Percentiles rank a stretch among this genome's conserved stretches.
phyloP scores from a whole-genome alignment of 2,888 invertebrate species.

The Scaptomyza parva region DNA sequence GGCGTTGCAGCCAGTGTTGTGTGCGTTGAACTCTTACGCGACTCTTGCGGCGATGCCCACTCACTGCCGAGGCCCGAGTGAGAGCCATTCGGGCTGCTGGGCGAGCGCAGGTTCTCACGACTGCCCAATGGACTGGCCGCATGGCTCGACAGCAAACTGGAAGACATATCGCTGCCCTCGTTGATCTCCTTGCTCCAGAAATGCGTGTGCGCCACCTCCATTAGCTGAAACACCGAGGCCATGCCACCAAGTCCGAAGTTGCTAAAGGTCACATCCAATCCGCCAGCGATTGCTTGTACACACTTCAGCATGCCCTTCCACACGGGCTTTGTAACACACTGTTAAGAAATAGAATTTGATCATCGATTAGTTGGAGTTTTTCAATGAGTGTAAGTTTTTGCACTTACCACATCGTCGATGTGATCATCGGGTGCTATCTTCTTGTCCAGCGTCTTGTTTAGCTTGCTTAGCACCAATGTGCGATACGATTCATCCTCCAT shows the following conservation, averaged over 20 bases:
- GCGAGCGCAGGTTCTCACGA: constrained; percentile 89
- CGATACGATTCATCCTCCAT: constrained; percentile 99
- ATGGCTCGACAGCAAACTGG: constrained; percentile 84
- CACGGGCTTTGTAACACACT: constrained; percentile 94
- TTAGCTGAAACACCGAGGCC: constrained; percentile 97
- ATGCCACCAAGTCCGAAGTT: constrained; percentile 98
- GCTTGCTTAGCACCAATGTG: constrained; percentile 96
- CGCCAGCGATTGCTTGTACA: constrained; percentile 94
- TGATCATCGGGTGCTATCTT: constrained; percentile 98
- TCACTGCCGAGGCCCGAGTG: constrained; percentile 85
- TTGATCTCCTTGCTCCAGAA: constrained; percentile 96
- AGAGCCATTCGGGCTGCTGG: constrained; percentile 85
- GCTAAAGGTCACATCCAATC: constrained; percentile 95
- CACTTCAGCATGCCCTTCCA: constrained; percentile 99
- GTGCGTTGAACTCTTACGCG: constrained; percentile 85
- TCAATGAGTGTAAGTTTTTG: not conserved
- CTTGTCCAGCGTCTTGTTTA: constrained; percentile 96
- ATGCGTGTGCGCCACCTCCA: constrained; percentile 99
- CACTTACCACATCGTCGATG: constrained; percentile 97
- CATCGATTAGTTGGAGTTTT: not conserved
- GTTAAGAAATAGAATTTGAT: not conserved
- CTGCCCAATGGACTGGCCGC: constrained; percentile 87
- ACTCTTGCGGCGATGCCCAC: constrained; percentile 88
- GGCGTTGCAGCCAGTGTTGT: constrained; percentile 69
- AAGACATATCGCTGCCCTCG: constrained; percentile 86